These are phyloP conservation scores for Himalopsyche anomala DNA, from an alignment of 2,888 invertebrate genomes.

Conservation along the genomic window DNA sequence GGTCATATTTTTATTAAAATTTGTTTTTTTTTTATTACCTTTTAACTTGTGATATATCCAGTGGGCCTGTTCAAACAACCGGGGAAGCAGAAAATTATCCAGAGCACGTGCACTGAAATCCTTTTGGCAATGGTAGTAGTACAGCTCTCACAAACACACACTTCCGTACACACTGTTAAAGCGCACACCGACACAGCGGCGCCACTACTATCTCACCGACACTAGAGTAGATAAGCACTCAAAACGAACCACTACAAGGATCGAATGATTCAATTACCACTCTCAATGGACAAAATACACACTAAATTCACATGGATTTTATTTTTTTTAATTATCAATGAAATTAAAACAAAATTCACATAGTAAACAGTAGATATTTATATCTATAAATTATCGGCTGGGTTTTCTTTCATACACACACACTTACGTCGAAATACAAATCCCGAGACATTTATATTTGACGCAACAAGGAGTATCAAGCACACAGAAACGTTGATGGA, in stretches of 20 bases:
- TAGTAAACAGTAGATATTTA: background rate
- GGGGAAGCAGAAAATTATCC: conserved; percentile 55
- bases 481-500: conserved; percentile 20
- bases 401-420: background rate
- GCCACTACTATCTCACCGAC: conserved; percentile 51
- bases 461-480: background rate
- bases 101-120: conserved; percentile 64
- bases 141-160: conserved; percentile 55
- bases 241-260: conserved; percentile 37
- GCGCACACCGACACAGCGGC: conserved; percentile 55
- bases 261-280: conserved; percentile 5
- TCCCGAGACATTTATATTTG: background rate
- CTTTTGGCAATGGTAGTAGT: conserved; percentile 53
- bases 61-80: conserved; percentile 47
- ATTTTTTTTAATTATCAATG: background rate
- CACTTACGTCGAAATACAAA: background rate
- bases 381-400: background rate
- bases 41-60: conserved; percentile 58
- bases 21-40: conserved; percentile 46
- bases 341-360: background rate
- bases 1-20: background rate
- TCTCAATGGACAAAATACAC: background rate
- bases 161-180: conserved; percentile 46
- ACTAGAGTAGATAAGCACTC: conserved; percentile 42
- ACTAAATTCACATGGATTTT: background rate